Conservation (phyloP, 1,140 invertebrate species). For the Lerema accius region DNA sequence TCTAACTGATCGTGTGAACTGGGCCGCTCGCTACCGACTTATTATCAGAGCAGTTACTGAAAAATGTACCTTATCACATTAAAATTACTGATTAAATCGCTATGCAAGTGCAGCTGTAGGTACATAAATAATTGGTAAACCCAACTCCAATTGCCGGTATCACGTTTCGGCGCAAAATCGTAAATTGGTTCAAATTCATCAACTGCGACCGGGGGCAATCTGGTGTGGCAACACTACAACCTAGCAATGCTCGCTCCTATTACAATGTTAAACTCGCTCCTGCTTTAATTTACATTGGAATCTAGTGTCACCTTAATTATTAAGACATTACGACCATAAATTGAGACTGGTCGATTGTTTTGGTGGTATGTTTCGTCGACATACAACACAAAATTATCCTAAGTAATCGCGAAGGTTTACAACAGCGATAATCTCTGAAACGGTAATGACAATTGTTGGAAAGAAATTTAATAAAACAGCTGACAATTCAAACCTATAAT, state of each 20-base stretch:
- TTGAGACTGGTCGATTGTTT: background rate
- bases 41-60: background rate
- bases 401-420: no score
- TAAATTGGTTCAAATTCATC: conserved; percentile 33
- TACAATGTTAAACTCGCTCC: no score
- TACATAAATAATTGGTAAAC: conserved; percentile 24
- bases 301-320: conserved; percentile 19
- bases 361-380: no score
- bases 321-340: background rate
- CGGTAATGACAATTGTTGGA: no score
- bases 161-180: conserved; percentile 30
- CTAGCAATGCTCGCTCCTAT: no score
- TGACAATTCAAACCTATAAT: no score
- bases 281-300: conserved; percentile 20
- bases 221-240: no score
- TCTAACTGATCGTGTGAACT: conserved; percentile 22
- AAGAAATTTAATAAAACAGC: no score
- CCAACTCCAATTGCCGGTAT: conserved; percentile 25
- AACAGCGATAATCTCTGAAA: no score
- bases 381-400: no score
- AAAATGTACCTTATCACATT: conserved; percentile 1
- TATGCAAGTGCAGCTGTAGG: background rate
- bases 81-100: background rate
- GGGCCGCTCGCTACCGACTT: conserved; percentile 30
- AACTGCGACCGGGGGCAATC: background rate